Percentiles rank a stretch among this genome's conserved stretches.
These are phyloP conservation scores for Varanus salvator DNA, from an alignment of 2,113 vertebrate species.

Conservation along the genomic window DNA sequence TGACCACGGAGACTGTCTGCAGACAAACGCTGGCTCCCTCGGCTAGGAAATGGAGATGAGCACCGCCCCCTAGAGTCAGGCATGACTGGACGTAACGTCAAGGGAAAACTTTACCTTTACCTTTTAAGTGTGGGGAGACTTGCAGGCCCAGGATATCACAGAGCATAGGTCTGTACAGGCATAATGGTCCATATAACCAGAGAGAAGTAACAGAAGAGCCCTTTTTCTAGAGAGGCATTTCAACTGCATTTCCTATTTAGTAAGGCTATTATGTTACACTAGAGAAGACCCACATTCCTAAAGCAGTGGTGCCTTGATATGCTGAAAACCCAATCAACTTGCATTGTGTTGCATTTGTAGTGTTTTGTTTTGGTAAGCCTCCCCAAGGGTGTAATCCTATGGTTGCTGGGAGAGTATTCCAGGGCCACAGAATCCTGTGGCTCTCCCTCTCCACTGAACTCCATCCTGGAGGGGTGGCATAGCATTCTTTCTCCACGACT, in stretches of 20 bases:
- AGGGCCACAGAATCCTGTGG: neutral
- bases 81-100: too few species aligned
- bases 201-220: neutral
- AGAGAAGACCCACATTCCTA: neutral
- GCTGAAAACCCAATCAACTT: neutral
- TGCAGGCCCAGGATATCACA: neutral
- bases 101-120: too few species aligned
- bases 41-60: too few species aligned
- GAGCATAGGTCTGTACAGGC: neutral
- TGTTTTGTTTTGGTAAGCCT: neutral
- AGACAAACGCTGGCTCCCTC: too few species aligned
- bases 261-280: neutral
- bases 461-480: neutral
- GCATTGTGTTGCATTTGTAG: neutral
- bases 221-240: neutral
- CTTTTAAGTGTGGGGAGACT: accelerated
- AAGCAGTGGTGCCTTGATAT: neutral
- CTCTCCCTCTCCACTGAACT: too few species aligned
- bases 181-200: neutral
- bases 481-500: neutral
- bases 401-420: neutral
- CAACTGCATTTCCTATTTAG: neutral
- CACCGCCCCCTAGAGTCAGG: too few species aligned
- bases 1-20: too few species aligned
- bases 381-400: too few species aligned